Conservation (phyloP, 2,797 vertebrate genomes). For the Premnoplex brunnescens region DNA sequence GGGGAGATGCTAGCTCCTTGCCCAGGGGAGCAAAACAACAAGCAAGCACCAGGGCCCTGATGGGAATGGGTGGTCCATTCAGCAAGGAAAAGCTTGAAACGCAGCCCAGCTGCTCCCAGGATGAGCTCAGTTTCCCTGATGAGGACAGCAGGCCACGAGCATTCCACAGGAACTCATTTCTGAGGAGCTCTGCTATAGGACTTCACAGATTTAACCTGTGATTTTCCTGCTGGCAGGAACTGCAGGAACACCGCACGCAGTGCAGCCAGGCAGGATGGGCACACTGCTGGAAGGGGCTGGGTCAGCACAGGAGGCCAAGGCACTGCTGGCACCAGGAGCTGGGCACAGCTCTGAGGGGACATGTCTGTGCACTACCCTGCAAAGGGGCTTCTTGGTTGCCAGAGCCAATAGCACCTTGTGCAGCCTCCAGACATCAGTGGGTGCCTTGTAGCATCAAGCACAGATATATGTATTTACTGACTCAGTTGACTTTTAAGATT, state of each 20-base stretch:
- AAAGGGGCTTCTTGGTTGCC: not conserved
- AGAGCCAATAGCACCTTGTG: not conserved
- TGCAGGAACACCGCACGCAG: not conserved
- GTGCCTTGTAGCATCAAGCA: not conserved
- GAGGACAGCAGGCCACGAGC: not conserved
- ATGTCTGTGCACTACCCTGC: rapidly evolving
- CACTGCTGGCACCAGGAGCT: not conserved
- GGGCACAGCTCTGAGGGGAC: not conserved
- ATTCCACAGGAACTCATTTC: not conserved
- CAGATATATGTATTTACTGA: not conserved
- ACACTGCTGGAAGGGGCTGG: not conserved
- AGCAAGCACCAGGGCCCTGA: not conserved
- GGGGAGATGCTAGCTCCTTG: not conserved
- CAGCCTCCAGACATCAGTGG: not conserved
- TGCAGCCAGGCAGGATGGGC: rapidly evolving
- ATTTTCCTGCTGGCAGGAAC: not conserved
- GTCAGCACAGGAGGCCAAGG: not conserved
- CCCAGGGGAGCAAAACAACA: not conserved
- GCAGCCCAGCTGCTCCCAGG: not conserved
- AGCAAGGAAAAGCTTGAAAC: not conserved
- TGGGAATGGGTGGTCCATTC: slow-evolving; percentile 46
- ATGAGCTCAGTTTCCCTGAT: slow-evolving; percentile 51
- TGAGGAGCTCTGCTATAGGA: not conserved
- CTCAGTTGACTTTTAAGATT: not conserved
- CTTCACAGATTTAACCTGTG: not conserved